These are phyloP conservation scores for Acanthococcus lagerstroemiae DNA, from an alignment of 2,888 invertebrate genomes.

Conservation along the genomic window DNA sequence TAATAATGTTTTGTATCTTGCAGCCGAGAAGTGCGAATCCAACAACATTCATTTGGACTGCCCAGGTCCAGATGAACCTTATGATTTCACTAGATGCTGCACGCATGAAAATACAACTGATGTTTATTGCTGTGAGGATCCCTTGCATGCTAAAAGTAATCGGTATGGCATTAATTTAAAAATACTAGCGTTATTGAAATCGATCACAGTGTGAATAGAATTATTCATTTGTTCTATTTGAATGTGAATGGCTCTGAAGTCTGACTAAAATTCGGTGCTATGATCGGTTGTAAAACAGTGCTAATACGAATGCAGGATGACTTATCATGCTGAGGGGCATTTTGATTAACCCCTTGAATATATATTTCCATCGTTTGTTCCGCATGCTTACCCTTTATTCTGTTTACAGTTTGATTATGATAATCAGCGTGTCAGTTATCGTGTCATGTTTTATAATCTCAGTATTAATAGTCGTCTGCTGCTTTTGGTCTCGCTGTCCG, in stretches of 20 bases:
- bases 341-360: too few relatives aligned
- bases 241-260: too few relatives aligned
- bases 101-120: constrained; percentile 16
- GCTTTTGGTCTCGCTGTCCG: constrained; percentile 42
- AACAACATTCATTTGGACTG: not conserved
- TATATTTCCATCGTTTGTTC: too few relatives aligned
- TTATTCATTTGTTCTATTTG: too few relatives aligned
- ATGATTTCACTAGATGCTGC: constrained; percentile 9
- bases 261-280: too few relatives aligned
- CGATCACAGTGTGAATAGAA: too few relatives aligned
- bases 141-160: not conserved
- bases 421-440: constrained; percentile 39
- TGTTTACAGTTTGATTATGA: constrained; percentile 39
- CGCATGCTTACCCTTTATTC: not conserved
- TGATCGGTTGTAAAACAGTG: too few relatives aligned
- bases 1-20: not conserved
- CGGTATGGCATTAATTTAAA: not conserved
- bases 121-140: constrained; percentile 10
- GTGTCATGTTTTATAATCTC: constrained; percentile 38
- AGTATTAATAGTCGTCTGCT: constrained; percentile 40
- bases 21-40: not conserved
- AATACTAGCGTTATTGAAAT: too few relatives aligned
- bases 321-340: too few relatives aligned
- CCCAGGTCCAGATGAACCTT: constrained; percentile 5
- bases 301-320: too few relatives aligned